Evolutionary conservation across 2,113 vertebrate species (phyloP).

Genomic region (Ammodramus savannarum): DNA sequence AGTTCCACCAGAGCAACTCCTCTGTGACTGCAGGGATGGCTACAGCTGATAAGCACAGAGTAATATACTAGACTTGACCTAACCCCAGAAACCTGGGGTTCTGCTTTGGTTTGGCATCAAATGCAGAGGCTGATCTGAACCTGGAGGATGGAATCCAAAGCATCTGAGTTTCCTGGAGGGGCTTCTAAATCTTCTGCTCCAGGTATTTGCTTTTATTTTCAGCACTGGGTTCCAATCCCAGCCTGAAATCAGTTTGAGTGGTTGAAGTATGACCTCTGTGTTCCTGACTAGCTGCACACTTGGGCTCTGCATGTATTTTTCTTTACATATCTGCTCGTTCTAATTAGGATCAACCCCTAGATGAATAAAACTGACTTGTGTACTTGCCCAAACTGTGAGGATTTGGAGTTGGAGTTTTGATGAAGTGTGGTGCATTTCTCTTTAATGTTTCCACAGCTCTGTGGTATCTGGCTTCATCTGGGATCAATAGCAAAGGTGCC

Average conservation of each 20-base stretch:
- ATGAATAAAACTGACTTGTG: not conserved
- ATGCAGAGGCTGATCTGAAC: not conserved
- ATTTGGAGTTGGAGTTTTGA: not conserved
- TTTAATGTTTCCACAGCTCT: not conserved
- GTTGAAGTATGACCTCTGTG: not conserved
- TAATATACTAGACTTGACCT: not conserved
- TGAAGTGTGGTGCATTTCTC: not conserved
- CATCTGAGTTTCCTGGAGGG: not conserved
- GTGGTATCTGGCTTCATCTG: not conserved
- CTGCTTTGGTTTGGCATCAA: not conserved
- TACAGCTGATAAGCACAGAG: not conserved
- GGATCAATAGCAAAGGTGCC: constrained; percentile 20
- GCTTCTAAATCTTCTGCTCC: not conserved
- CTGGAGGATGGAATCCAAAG: not conserved
- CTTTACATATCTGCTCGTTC: not conserved
- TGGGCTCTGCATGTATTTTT: not conserved
- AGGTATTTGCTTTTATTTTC: not conserved
- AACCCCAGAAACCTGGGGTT: not conserved
- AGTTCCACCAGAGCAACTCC: not conserved
- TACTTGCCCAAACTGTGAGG: not conserved
- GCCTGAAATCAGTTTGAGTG: not conserved
- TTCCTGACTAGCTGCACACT: not conserved
- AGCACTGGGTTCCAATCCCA: not conserved
- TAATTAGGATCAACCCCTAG: not conserved
- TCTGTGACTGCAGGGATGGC: not conserved